Base-by-base conservation (phyloP, 2,113 vertebrate species). In the Rallus limicola region DNA sequence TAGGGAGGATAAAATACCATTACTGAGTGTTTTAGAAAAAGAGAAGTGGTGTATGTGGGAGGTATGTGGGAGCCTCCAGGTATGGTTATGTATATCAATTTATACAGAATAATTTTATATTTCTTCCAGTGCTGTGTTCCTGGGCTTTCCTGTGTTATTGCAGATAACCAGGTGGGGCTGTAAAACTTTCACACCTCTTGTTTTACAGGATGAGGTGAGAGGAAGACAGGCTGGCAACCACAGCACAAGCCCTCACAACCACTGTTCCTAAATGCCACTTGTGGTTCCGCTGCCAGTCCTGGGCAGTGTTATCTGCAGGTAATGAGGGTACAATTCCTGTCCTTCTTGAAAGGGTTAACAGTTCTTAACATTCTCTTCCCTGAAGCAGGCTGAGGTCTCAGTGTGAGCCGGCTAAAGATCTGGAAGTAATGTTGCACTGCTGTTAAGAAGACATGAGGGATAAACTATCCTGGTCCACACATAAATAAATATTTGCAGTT, bases 401-500 rank as follows among this genome's bases (percentile, higher is more conserved):
- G 1, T 56, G 68, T 60, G 56, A 91, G 50, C 11, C 16, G 55
- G 26, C 44, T 86, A 23, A 89, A 90, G 62, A 65, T 36, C n/a
- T 85, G 33, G 38, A 85, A 94, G 20, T 60, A 81, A 52, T 34
- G 38, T 46, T 64, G 26, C 4, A 0, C 71, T 92, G 69, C 62
- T 88, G 21, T 87, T 91, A 65, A 91, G 36, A 60, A 90, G 11
- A 58, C 83, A 75, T 16, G 26, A 96, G 11, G 44, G 67, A 93
- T 96, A 97, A 97, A 96, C 93, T 82, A 40, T 93, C 59, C 58
- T 82, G 74, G 50, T 31, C 86, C 52, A 74, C 52, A 52, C 16
- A 33, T 94, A 96, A 96, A 33, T 94, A 96, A 96, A 96, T 91
- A 95, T 95, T 96, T 96, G 63, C 29, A 62, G 55, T 91, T 74